These are phyloP conservation scores for Drosophila baimaii DNA, from an alignment of 1,140 invertebrate genomes.

Conservation along the genomic window DNA sequence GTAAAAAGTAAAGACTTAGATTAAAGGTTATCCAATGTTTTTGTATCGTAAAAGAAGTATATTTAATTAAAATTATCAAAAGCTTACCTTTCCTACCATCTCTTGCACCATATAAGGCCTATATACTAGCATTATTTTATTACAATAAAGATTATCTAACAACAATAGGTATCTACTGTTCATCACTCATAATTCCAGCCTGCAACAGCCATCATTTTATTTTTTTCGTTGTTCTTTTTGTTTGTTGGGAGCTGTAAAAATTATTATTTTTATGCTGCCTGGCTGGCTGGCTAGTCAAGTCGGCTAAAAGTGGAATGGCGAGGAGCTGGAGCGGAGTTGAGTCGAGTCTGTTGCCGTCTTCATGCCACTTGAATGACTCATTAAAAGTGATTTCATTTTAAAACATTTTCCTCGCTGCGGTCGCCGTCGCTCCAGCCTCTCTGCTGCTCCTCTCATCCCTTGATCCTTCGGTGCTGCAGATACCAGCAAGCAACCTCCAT, in stretches of 20 bases:
- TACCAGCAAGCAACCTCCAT: constrained; percentile 22
- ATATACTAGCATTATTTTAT: neutral
- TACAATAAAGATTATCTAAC: neutral
- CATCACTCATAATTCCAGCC: neutral
- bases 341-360: constrained; percentile 49
- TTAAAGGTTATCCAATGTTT: neutral
- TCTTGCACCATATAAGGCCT: neutral
- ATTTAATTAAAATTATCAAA: neutral
- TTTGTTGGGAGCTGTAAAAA: constrained; percentile 71
- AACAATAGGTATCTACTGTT: constrained; percentile 12
- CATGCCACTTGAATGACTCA: constrained; percentile 82
- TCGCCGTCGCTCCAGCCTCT: constrained; percentile 25
- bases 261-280: constrained; percentile 76
- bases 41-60: neutral
- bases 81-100: neutral
- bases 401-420: constrained; percentile 77
- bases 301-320: constrained; percentile 28
- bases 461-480: constrained; percentile 38
- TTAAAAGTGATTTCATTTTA: constrained; percentile 83
- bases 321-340: neutral
- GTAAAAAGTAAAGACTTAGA: neutral
- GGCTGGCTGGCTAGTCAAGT: constrained; percentile 53
- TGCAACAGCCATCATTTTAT: constrained; percentile 21
- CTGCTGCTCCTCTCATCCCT: constrained; percentile 1
- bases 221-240: constrained; percentile 55